Conservation (phyloP, 2,113 vertebrate species). For the Aldabrachelys gigantea region DNA sequence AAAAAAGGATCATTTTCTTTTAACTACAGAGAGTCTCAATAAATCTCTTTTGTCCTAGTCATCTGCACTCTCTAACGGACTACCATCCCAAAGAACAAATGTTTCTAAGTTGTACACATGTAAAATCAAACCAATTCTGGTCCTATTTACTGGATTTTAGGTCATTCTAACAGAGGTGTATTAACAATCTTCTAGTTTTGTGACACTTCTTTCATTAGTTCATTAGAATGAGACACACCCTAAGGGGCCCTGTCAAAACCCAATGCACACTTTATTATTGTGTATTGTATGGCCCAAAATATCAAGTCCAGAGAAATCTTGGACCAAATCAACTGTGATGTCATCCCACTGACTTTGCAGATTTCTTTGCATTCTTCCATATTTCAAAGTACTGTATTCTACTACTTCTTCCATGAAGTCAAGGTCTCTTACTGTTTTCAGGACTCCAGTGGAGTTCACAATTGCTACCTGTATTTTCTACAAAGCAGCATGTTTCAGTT, state of each 20-base stretch:
- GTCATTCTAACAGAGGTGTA: not conserved
- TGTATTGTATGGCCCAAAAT: not conserved
- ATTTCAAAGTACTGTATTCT: slow-evolving; percentile 26
- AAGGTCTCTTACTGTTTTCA: slow-evolving; percentile 21
- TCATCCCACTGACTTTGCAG: not conserved
- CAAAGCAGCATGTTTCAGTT: slow-evolving; percentile 26
- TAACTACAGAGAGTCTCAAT: not conserved
- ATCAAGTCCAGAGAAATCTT: not conserved
- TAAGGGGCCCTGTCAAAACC: not conserved
- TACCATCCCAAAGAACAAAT: not conserved
- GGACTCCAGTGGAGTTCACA: not conserved
- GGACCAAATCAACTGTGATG: not conserved
- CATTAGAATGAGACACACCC: not conserved
- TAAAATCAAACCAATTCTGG: not conserved
- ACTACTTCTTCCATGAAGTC: not conserved
- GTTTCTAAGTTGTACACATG: not conserved
- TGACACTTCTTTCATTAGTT: not conserved
- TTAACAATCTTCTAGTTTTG: not conserved
- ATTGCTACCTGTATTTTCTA: not conserved
- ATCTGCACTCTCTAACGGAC: not conserved
- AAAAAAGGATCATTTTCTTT: not conserved
- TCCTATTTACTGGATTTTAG: not conserved
- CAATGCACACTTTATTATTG: not conserved
- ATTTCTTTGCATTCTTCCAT: slow-evolving; percentile 30
- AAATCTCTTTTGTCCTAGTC: not conserved